These are phyloP conservation scores for Tetrapedia diversipes DNA, from an alignment of 2,888 invertebrate species.

Conservation along the genomic window DNA sequence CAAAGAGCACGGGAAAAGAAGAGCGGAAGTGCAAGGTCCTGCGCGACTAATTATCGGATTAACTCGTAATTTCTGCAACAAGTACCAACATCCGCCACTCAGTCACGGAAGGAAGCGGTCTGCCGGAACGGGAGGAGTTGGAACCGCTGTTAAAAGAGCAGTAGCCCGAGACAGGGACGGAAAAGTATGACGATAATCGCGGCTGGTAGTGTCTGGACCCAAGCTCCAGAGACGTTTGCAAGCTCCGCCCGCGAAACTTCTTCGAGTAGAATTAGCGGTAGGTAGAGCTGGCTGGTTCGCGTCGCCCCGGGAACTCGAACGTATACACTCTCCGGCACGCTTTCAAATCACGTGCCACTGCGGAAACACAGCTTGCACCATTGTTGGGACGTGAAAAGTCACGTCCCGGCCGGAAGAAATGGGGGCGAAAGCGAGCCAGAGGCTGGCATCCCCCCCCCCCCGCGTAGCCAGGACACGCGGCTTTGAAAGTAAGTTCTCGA, in stretches of 20 bases:
- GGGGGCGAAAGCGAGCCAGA: constrained; percentile 35
- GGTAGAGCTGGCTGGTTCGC: constrained; percentile 12
- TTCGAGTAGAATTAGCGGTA: constrained; percentile 46
- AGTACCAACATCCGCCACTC: constrained; percentile 66
- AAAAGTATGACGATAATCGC: constrained; percentile 9
- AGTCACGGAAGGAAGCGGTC: constrained; percentile 45
- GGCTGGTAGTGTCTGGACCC: too few species aligned
- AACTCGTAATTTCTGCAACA: constrained; percentile 67
- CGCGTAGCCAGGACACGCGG: not conserved
- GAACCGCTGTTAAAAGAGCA: too few species aligned
- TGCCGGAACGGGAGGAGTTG: constrained; percentile 26
- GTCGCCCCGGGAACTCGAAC: constrained; percentile 6
- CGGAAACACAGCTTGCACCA: constrained; percentile 63
- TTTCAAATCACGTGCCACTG: constrained; percentile 61
- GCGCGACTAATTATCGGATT: constrained; percentile 60
- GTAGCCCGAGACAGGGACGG: too few species aligned
- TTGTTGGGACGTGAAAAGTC: constrained; percentile 60
- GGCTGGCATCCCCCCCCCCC: not conserved
- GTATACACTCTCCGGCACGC: constrained; percentile 19
- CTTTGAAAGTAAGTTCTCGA: constrained; percentile 17
- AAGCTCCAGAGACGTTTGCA: too few species aligned
- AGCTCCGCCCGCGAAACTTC: constrained; percentile 37
- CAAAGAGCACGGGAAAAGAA: not conserved
- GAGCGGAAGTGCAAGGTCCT: constrained; percentile 47
- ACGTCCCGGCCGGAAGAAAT: constrained; percentile 46